Conservation (phyloP, 2,113 vertebrate species). For the Alligator mississippiensis region DNA sequence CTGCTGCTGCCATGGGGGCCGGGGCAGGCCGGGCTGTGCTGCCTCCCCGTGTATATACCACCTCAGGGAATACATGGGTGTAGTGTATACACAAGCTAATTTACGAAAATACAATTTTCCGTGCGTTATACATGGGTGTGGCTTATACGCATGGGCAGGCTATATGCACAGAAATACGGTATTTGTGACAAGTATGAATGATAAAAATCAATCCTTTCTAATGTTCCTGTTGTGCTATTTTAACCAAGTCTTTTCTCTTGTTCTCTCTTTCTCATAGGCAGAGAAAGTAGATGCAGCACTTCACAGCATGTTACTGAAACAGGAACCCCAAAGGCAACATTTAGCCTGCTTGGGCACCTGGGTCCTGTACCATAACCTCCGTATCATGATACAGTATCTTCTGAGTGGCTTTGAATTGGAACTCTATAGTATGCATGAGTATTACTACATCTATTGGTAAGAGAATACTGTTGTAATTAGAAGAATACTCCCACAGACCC, state of each 20-base stretch:
- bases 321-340: constrained; percentile 97
- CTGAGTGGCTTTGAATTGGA: constrained; percentile 98
- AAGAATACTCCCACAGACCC: background rate
- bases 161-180: no score
- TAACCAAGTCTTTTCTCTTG: background rate
- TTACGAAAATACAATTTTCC: no score
- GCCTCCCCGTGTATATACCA: no score
- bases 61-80: no score
- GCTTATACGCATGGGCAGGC: no score
- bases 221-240: background rate
- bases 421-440: constrained; percentile 99
- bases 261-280: constrained; percentile 79
- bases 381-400: constrained; percentile 99
- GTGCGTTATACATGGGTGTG: no score
- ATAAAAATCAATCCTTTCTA: no score
- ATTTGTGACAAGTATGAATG: background rate
- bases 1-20: no score
- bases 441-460: constrained; percentile 99
- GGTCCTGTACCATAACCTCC: constrained; percentile 98
- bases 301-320: constrained; percentile 95
- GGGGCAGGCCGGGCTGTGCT: no score
- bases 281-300: constrained; percentile 98
- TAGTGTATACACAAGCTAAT: no score
- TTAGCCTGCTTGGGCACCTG: constrained; percentile 97
- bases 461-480: background rate